Conservation (phyloP, 2,113 vertebrate genomes). For the Micromys minutus region DNA sequence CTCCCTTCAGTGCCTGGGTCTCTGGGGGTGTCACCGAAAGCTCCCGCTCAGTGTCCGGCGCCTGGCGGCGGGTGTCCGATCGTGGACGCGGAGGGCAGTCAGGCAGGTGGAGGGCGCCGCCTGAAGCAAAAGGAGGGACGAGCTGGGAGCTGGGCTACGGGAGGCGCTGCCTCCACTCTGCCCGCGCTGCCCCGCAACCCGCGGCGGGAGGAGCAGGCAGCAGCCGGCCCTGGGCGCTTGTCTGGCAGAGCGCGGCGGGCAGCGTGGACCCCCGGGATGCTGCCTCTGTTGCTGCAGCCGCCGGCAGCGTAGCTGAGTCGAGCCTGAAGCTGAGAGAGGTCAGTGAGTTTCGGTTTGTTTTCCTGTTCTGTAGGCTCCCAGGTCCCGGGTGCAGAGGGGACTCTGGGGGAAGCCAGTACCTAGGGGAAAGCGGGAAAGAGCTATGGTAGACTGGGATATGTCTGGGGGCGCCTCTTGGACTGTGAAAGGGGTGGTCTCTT, state of each 20-base stretch:
- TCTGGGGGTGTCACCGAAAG: slow-evolving; percentile 60
- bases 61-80: slow-evolving; percentile 11
- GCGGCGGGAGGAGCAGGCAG: background rate
- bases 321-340: slow-evolving; percentile 33
- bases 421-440: background rate
- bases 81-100: background rate
- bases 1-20: background rate
- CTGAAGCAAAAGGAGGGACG: background rate
- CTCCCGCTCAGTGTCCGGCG: slow-evolving; percentile 26
- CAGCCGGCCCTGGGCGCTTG: background rate
- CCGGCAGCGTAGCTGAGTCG: background rate
- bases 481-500: background rate
- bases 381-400: background rate
- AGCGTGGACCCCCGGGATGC: slow-evolving; percentile 43
- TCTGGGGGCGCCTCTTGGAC: background rate
- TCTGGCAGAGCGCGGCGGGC: background rate
- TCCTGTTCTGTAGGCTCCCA: background rate
- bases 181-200: background rate
- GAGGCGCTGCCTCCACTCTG: background rate
- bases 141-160: slow-evolving; percentile 12
- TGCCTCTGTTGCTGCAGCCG: slow-evolving; percentile 10
- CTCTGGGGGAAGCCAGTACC: background rate
- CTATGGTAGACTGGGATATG: background rate
- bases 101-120: slow-evolving; percentile 51
- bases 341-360: slow-evolving; percentile 76